Evolutionary conservation across 2,888 invertebrate species (phyloP).

Genomic region (Disparrhopalites patrizii): DNA sequence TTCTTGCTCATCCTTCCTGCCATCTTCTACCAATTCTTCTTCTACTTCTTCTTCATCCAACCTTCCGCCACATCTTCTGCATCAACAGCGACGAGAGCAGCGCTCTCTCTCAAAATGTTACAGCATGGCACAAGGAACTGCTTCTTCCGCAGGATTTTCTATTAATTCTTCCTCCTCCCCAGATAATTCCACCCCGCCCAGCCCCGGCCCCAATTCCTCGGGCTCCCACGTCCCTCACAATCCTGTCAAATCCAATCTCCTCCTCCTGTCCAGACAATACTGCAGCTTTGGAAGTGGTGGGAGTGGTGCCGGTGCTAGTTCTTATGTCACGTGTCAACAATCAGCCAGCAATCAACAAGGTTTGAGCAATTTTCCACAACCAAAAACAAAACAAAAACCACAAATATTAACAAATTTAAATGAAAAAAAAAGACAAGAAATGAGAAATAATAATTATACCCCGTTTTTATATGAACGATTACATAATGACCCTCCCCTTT

Average conservation of each 20-base stretch:
- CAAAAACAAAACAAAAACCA: constrained; percentile 7
- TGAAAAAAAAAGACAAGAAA: constrained; percentile 13
- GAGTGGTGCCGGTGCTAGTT: constrained; percentile 15
- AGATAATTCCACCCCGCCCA: constrained; percentile 51
- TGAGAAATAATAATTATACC: background rate
- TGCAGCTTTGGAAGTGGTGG: constrained; percentile 86
- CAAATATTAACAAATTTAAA: background rate
- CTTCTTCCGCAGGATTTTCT: constrained; percentile 27
- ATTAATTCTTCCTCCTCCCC: constrained; percentile 51
- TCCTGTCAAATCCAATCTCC: constrained; percentile 46
- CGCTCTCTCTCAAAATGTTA: constrained; percentile 75
- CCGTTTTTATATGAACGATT: too few relatives aligned
- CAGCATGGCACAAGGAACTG: constrained; percentile 62
- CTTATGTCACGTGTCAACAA: constrained; percentile 37
- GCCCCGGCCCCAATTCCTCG: constrained; percentile 23
- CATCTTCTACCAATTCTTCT: constrained; percentile 11
- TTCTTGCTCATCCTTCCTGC: constrained; percentile 47
- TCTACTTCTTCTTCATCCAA: constrained; percentile 9
- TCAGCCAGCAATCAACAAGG: constrained; percentile 20
- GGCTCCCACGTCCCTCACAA: too few relatives aligned
- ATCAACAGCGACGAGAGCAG: constrained; percentile 41
- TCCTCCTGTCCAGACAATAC: constrained; percentile 75
- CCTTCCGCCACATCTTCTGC: constrained; percentile 19
- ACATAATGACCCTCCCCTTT: too few relatives aligned
- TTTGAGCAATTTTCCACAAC: constrained; percentile 14